Percentiles rank a stretch among this genome's conserved stretches.
Evolutionary conservation across 2,797 vertebrate species (phyloP).

Genomic region (Microhierax caerulescens): DNA sequence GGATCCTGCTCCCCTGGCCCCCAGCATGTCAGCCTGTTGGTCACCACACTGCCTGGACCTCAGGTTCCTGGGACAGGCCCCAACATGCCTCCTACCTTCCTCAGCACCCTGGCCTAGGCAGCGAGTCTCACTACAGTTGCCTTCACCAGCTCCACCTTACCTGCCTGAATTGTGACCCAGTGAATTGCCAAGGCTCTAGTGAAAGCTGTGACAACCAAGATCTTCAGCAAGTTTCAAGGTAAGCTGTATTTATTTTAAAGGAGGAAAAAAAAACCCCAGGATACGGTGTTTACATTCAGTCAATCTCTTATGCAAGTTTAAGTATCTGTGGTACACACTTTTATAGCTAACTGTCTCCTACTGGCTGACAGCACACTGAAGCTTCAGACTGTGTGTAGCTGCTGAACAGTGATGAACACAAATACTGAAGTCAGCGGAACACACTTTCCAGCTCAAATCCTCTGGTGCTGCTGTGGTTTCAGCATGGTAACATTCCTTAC

Average conservation of each 20-base stretch:
- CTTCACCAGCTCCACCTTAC: background rate
- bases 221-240: background rate
- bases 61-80: background rate
- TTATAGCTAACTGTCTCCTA: background rate
- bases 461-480: background rate
- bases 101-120: background rate
- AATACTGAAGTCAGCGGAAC: background rate
- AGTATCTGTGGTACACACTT: accelerated
- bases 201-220: background rate
- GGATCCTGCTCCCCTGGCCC: too few relatives aligned
- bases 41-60: accelerated
- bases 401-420: background rate
- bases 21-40: accelerated
- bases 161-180: background rate
- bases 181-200: background rate
- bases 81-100: accelerated
- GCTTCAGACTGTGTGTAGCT: accelerated
- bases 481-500: background rate
- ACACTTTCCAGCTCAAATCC: background rate
- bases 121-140: background rate
- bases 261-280: background rate
- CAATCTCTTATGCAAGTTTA: accelerated
- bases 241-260: background rate
- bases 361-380: background rate
- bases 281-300: background rate